Percentiles rank a stretch among this genome's conserved stretches.
These are phyloP conservation scores for Entomobrya proxima DNA, from an alignment of 2,888 invertebrate species.

Conservation along the genomic window DNA sequence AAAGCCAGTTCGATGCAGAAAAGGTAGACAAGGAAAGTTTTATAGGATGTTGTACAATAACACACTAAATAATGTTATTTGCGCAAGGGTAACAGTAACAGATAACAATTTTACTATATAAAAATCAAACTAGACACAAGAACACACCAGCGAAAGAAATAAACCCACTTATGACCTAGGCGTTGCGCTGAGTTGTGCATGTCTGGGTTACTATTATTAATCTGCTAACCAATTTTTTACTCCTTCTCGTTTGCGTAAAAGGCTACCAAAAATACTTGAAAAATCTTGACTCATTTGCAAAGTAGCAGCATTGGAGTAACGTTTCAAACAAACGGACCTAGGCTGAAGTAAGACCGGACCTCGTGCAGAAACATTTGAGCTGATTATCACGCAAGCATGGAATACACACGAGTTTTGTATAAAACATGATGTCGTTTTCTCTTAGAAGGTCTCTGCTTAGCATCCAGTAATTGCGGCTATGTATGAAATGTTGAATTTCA, in stretches of 20 bases:
- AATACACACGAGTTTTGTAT: not conserved
- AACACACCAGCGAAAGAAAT: not conserved
- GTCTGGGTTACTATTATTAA: not conserved
- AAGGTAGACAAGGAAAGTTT: not conserved
- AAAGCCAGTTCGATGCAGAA: not conserved
- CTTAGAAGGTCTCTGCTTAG: not conserved
- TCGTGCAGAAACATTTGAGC: not conserved
- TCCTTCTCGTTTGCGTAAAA: constrained; percentile 54
- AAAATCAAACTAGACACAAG: not conserved
- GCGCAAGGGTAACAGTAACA: not conserved
- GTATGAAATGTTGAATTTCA: no score
- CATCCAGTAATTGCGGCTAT: not conserved
- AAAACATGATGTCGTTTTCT: not conserved
- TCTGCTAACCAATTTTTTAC: not conserved
- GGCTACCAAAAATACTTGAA: no score
- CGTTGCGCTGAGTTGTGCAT: not conserved
- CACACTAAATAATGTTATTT: not conserved
- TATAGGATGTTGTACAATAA: not conserved
- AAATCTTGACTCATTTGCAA: no score
- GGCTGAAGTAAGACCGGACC: not conserved
- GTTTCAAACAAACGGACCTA: constrained; percentile 6
- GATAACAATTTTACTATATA: not conserved
- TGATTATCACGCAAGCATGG: not conserved
- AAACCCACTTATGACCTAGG: constrained; percentile 1
- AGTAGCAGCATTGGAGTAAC: not conserved